Conservation (phyloP, 2,113 vertebrate genomes). For the Pampusana beccarii region DNA sequence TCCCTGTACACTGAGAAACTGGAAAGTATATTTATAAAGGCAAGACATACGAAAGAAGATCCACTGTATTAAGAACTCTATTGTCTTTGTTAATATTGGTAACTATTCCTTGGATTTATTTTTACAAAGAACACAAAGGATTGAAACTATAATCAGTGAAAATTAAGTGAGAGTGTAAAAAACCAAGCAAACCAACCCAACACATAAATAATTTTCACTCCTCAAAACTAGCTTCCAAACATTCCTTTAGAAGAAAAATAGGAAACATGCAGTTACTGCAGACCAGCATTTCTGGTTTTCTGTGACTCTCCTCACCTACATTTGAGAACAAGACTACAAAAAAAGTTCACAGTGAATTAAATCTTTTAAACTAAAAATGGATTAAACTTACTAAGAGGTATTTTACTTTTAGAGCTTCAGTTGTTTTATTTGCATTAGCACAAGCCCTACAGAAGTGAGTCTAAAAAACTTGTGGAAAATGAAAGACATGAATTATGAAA, state of each 20-base stretch:
- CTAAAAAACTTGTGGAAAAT: background rate
- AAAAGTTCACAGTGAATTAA: background rate
- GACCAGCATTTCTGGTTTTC: background rate
- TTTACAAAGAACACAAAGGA: background rate
- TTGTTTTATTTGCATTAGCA: background rate
- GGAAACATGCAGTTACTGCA: background rate
- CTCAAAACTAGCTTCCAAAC: background rate
- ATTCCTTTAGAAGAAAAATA: background rate
- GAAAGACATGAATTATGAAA: background rate
- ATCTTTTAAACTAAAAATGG: background rate
- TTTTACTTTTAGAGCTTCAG: background rate
- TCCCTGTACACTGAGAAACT: background rate
- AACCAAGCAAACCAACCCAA: rapidly evolving
- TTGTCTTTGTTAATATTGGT: background rate
- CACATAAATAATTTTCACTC: background rate
- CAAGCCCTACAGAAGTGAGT: rapidly evolving
- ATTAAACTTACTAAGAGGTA: background rate
- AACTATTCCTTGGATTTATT: background rate
- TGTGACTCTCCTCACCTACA: background rate
- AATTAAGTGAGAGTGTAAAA: background rate
- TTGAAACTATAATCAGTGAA: background rate
- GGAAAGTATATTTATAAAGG: background rate
- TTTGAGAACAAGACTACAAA: background rate
- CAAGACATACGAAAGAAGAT: background rate
- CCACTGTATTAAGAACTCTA: background rate